Base-by-base conservation (phyloP, 2,888 invertebrate species). In the Machimus rusticus region DNA sequence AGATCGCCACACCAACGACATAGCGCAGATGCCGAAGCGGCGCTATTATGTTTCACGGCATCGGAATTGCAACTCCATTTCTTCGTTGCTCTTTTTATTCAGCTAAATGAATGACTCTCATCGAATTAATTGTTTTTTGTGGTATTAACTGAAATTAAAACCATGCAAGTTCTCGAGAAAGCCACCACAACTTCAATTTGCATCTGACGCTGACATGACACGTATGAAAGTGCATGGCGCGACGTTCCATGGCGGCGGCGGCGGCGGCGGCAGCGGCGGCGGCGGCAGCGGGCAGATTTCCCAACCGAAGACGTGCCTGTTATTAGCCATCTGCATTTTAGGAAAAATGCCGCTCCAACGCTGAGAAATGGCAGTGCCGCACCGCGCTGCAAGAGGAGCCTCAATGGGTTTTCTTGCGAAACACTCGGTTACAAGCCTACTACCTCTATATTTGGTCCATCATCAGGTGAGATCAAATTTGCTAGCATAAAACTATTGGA, bases 101-200 rank as follows among this genome's bases (percentile, higher is more conserved):
- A 57, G 31, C 82, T 82, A 82, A 82, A 82, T 82, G 82, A 57
- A 57, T 82, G 82, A n/a, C 31, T 82, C 51, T n/a, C 55, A 31
- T 82, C 57, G 51, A 31, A 34, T 82, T 51, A 81, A 51, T 81
- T 46, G 46, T 84, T 66, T 84, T 55, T 84, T 39, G 43, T 5
- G 37, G 39, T 16, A 74, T 85, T 85, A 85, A 74, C 55, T 85
- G 85, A 85, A 85, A 85, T 85, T 85, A 74, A 85, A 85, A 14
- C 57, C 85, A 84, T 66, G 39, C 82, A 82, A 82, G 23, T 23
- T 74, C 46, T 34, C 82, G 28, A 85, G 85, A 85, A 85, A 85
- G 85, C 85, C 74, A 43, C 16, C 85, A 85, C 85, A 74, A 28
- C 74, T 82, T 85, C 31, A 85, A 85, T 85, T 85, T 84, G 84